phyloP scores from a whole-genome alignment of 1,140 invertebrate genomes.

The Whitmania pigra region DNA sequence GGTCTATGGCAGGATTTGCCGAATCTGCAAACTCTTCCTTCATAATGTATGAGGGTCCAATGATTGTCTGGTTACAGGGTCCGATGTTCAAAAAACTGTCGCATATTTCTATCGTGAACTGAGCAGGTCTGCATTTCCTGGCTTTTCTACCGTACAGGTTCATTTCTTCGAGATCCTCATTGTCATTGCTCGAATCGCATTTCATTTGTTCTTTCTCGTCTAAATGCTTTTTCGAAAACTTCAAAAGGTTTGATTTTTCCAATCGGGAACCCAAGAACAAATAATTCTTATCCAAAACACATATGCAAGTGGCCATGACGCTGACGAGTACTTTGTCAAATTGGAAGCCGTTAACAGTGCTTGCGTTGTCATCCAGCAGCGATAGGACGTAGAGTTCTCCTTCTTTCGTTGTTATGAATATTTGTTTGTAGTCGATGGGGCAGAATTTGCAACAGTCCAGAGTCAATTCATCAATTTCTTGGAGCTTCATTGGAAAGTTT shows the following conservation, averaged over 20 bases:
- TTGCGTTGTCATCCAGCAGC: constrained; percentile 80
- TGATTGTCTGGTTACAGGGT: constrained; percentile 72
- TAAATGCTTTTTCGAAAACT: too few species aligned
- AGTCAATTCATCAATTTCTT: constrained; percentile 51
- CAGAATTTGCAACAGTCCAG: constrained; percentile 76
- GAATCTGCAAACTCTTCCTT: constrained; percentile 54
- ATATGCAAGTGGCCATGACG: constrained; percentile 73
- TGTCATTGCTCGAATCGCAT: too few species aligned
- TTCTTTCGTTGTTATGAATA: constrained; percentile 80
- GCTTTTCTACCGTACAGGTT: too few species aligned
- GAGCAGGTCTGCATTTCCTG: too few species aligned
- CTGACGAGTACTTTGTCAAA: constrained; percentile 87
- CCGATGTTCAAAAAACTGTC: constrained; percentile 91
- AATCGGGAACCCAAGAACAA: too few species aligned
- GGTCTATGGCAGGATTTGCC: constrained; percentile 61
- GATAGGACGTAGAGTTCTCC: constrained; percentile 67
- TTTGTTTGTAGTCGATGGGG: constrained; percentile 69
- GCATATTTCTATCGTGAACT: constrained; percentile 61
- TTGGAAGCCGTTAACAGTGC: constrained; percentile 81
- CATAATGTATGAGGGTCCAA: constrained; percentile 68
- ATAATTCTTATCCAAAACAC: too few species aligned
- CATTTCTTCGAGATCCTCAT: too few species aligned
- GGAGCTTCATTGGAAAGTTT: constrained; percentile 27
- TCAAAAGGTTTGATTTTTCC: too few species aligned
- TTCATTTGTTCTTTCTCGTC: too few species aligned